Base-by-base conservation (phyloP, 2,113 vertebrate species). In the Microcebus ravelobensis region DNA sequence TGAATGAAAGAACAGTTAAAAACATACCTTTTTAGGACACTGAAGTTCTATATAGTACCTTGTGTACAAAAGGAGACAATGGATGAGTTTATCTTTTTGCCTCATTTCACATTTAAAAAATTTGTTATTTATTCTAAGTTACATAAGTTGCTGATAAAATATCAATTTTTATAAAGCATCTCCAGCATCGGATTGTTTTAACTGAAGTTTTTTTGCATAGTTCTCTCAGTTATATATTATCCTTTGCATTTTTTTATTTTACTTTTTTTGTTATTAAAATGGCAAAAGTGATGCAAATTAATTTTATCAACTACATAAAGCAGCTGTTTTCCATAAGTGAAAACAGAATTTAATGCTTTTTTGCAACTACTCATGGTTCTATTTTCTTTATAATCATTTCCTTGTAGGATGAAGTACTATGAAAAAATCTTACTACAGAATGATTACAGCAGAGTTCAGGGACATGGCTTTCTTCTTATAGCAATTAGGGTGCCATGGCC, bases 251-350 rank as follows among this genome's bases (percentile, higher is more conserved):
- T 50, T 87, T 67, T 68, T 67, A 59, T 34, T 61, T 4, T 11
- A 73, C 80, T 91, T 67, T 39, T 50, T 90, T 73, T 87, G 42
- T 88, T 80, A 70, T 61, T 93, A 74, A 95, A 82, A 55, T 70
- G 27, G 29, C 10, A n/a, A 76, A 65, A 79, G 13, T 74, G 61
- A 91, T 23, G 23, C 61, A 82, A 87, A 87, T 80, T 57, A 70
- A 70, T 73, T 61, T n/a, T 73, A 74, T 70, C 71, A 25, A 25
- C 52, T 67, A 27, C 17, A 36, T 65, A 79, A 73, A 82, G 61
- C 39, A 39, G 61, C 29, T 57, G n/a, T 18, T 95, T 55, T 67
- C n/a, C 17, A 29, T 67, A 89, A 80, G 50, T 73, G 18, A 89
- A 94, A 76, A 86, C 61, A 61, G 50, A 91, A 96, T 80, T 68